Conservation (phyloP, 2,797 vertebrate species). For the Hoplostethus atlanticus region DNA sequence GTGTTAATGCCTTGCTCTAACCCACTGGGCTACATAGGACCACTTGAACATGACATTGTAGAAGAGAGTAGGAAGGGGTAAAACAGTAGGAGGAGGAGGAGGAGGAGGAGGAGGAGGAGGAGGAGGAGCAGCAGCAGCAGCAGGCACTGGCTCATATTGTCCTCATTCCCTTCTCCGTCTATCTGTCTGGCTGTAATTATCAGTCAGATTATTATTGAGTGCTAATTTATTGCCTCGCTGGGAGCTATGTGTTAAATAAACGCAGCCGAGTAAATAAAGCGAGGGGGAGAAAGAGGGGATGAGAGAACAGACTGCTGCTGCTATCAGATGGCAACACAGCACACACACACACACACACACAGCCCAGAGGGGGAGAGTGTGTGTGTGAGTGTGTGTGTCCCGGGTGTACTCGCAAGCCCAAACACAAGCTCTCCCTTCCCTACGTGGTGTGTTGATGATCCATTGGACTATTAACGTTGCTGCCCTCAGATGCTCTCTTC, state of each 20-base stretch:
- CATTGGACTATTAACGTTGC: conserved; percentile 54
- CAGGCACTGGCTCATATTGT: conserved; percentile 56
- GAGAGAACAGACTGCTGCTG: conserved; percentile 65
- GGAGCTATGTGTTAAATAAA: conserved; percentile 85
- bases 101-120: conserved; percentile 1
- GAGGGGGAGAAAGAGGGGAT: conserved; percentile 31
- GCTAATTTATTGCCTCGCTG: conserved; percentile 83
- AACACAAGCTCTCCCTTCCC: conserved; percentile 44
- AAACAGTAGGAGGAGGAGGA: conserved; percentile 6
- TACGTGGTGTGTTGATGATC: conserved; percentile 56
- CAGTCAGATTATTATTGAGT: conserved; percentile 83
- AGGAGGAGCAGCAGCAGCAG: too few relatives aligned
- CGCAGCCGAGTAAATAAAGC: conserved; percentile 73
- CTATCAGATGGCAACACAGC: conserved; percentile 72
- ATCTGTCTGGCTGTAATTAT: conserved; percentile 73
- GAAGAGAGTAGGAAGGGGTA: conserved; percentile 2
- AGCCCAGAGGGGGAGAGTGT: conserved; percentile 61
- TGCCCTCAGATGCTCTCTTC: conserved; percentile 54
- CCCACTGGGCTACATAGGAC: too few relatives aligned
- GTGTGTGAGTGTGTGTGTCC: conserved; percentile 44
- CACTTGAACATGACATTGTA: too few relatives aligned
- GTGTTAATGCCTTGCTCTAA: too few relatives aligned
- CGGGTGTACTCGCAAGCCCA: conserved; percentile 37
- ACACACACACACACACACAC: conserved; percentile 16
- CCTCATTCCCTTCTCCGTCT: conserved; percentile 41